A percentile compares a stretch with the other conserved stretches of the same genome.
Conservation (phyloP, 2,113 vertebrate genomes). For the Oreochromis tanganicae region DNA sequence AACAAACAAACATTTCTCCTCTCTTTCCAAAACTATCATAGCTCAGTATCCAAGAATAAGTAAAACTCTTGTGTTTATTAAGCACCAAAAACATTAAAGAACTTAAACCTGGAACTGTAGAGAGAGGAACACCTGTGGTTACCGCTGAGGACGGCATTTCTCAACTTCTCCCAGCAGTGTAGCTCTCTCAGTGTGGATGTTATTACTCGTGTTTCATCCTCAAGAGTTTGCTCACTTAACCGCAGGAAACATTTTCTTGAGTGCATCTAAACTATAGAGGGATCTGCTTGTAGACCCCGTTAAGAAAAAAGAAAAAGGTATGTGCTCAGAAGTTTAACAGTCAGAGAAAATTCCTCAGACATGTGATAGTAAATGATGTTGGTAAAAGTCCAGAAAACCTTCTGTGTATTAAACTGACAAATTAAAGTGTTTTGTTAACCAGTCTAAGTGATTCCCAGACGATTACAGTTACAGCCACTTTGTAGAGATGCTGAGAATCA, state of each 20-base stretch:
- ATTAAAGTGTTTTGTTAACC: background rate
- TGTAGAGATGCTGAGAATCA: rapidly evolving
- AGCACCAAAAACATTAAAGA: background rate
- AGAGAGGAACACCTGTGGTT: background rate
- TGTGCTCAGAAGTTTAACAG: constrained; percentile 28
- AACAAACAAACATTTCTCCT: background rate
- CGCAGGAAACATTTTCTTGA: background rate
- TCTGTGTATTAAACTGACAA: background rate
- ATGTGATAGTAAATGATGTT: constrained; percentile 18
- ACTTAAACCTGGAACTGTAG: background rate
- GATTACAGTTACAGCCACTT: background rate
- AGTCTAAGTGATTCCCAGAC: background rate
- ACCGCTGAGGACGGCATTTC: background rate
- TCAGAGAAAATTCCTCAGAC: constrained; percentile 14
- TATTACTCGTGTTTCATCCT: background rate
- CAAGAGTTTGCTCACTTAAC: background rate
- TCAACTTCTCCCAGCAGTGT: background rate
- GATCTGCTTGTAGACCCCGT: background rate
- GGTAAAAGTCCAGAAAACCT: background rate
- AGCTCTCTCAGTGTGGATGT: background rate
- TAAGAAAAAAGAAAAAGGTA: background rate
- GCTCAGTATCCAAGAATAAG: background rate
- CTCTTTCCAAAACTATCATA: background rate
- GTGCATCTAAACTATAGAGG: background rate
- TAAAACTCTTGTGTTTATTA: background rate